A percentile compares a stretch with the other conserved stretches of the same genome.
These are phyloP conservation scores for Tenualosa ilisha DNA, from an alignment of 2,797 vertebrate species.

Conservation along the genomic window DNA sequence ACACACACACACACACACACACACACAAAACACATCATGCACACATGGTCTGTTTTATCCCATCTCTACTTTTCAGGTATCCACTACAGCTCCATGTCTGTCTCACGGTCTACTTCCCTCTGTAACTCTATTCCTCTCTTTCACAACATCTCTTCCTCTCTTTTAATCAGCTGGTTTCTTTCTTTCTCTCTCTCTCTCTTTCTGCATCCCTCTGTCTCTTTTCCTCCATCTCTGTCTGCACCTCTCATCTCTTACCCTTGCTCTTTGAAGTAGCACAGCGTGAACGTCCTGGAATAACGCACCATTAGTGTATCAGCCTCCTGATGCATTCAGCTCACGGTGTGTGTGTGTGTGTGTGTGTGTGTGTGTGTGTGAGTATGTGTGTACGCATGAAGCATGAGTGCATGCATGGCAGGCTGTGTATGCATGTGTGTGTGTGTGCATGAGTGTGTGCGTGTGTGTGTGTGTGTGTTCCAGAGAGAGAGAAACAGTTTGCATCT, in stretches of 20 bases:
- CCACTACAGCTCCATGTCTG: not conserved
- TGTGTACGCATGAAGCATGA: not conserved
- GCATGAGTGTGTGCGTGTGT: too few relatives aligned
- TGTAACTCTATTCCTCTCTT: not conserved
- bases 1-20: too few relatives aligned
- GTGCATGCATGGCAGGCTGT: not conserved
- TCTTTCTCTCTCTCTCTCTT: not conserved
- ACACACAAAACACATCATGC: too few relatives aligned
- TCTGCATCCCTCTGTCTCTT: too few relatives aligned
- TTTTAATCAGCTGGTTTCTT: too few relatives aligned
- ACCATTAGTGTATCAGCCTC: conserved; percentile 29
- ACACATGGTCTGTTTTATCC: not conserved
- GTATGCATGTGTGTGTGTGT: not conserved
- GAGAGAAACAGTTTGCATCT: not conserved
- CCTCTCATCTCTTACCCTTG: not conserved
- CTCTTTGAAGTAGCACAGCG: conserved; percentile 23
- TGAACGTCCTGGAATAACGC: conserved; percentile 28
- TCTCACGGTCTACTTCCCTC: not conserved
- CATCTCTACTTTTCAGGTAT: not conserved
- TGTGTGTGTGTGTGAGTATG: not conserved
- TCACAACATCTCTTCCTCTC: not conserved
- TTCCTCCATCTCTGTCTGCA: not conserved
- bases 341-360: not conserved
- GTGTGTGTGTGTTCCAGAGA: not conserved
- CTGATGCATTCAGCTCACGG: not conserved